These are phyloP conservation scores for Caenorhabditis wallacei DNA, from an alignment of 2,888 invertebrate genomes.

Conservation along the genomic window DNA sequence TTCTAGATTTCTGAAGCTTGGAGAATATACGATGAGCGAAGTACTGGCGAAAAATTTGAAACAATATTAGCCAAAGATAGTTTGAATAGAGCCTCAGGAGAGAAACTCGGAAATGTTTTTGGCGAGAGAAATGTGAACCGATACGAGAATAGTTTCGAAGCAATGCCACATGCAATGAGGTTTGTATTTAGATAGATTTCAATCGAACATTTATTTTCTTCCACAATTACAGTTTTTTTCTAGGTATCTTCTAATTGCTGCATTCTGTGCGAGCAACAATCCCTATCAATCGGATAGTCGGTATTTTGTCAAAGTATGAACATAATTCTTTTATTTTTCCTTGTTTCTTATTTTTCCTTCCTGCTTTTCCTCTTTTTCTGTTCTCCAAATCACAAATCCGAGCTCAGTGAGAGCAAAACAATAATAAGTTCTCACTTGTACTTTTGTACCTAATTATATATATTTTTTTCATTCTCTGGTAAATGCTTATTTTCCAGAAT, in stretches of 20 bases:
- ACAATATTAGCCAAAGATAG: constrained; percentile 21
- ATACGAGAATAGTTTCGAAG: constrained; percentile 39
- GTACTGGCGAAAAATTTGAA: constrained; percentile 28
- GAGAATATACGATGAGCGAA: constrained; percentile 6
- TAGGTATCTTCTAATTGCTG: constrained; percentile 56
- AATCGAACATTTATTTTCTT: neutral
- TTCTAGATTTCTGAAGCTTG: constrained; percentile 51
- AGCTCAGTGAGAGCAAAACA: constrained; percentile 4
- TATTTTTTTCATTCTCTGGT: no score
- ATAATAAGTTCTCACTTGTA: neutral
- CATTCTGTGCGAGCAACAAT: constrained; percentile 67
- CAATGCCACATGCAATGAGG: constrained; percentile 64
- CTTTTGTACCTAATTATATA: neutral
- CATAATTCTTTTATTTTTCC: constrained; percentile 1
- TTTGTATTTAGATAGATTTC: neutral
- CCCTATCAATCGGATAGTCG: constrained; percentile 44
- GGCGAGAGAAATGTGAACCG: neutral
- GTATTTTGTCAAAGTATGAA: constrained; percentile 56
- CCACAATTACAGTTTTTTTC: neutral
- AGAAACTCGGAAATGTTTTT: constrained; percentile 36
- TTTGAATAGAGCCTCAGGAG: constrained; percentile 28
- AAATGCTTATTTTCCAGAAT: no score
- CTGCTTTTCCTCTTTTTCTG: constrained; percentile 11
- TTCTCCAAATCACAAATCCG: neutral
- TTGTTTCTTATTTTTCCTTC: constrained; percentile 17